phyloP scores from a whole-genome alignment of 2,797 vertebrate species.

The Lithobates pipiens region DNA sequence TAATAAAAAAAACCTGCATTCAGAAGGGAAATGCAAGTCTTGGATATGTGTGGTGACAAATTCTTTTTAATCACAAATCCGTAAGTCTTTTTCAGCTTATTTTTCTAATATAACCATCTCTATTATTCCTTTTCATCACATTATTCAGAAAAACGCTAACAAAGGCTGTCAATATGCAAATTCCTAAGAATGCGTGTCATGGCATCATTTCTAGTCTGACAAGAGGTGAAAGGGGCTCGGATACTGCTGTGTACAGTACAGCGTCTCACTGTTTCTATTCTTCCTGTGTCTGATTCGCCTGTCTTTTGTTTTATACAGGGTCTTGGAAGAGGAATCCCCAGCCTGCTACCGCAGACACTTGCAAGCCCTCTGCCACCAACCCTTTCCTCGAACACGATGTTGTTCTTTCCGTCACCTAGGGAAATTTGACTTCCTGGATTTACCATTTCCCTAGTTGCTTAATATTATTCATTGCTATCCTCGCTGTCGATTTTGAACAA shows the following conservation, averaged over 20 bases:
- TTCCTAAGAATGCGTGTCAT: not conserved
- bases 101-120: not conserved
- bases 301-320: slow-evolving; percentile 46
- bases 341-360: slow-evolving; percentile 9
- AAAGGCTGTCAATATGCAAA: slow-evolving; percentile 23
- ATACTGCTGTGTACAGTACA: not conserved
- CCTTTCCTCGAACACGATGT: not conserved
- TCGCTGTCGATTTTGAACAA: not conserved
- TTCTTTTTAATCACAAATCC: not conserved
- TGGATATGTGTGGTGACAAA: too few relatives aligned
- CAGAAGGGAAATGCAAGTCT: too few relatives aligned
- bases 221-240: not conserved
- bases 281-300: slow-evolving; percentile 12
- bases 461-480: not conserved
- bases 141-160: slow-evolving; percentile 15
- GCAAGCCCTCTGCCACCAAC: not conserved
- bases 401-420: too few relatives aligned
- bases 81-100: not conserved
- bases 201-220: not conserved
- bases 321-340: slow-evolving; percentile 31
- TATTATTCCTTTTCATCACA: not conserved
- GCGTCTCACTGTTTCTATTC: not conserved
- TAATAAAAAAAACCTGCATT: too few relatives aligned
- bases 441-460: not conserved
- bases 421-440: too few relatives aligned